These are phyloP conservation scores for Agapornis roseicollis DNA, from an alignment of 2,113 vertebrate genomes.

Conservation along the genomic window DNA sequence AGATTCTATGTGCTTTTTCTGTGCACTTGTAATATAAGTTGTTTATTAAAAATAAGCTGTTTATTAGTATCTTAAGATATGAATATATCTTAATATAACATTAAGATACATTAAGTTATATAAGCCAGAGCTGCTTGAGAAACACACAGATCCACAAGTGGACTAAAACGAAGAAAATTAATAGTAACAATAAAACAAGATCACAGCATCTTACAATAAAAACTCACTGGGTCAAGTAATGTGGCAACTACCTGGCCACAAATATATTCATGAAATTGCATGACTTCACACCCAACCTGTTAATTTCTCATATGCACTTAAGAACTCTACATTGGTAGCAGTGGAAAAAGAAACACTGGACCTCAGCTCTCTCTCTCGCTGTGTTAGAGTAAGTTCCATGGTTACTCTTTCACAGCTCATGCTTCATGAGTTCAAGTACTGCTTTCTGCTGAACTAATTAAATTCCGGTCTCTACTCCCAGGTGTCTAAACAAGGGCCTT, in stretches of 20 bases:
- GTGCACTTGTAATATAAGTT: background rate
- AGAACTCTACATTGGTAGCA: background rate
- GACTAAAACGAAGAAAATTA: background rate
- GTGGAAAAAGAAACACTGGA: background rate
- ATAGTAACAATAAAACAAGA: background rate
- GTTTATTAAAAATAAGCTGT: background rate
- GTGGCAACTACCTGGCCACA: background rate
- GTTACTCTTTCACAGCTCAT: background rate
- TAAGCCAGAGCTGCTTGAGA: background rate
- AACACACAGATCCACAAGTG: background rate
- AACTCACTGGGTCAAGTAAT: background rate
- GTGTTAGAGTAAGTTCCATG: background rate
- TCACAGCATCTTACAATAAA: background rate
- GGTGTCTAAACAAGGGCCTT: background rate
- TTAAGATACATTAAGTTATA: background rate
- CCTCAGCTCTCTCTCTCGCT: background rate
- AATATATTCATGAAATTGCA: background rate
- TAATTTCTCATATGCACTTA: background rate
- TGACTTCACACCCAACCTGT: background rate
- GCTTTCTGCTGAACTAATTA: background rate
- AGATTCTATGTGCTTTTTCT: background rate
- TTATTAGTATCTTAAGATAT: background rate
- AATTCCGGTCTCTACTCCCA: background rate
- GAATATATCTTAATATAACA: background rate
- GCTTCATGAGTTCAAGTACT: background rate